Percentiles rank a stretch among this genome's conserved stretches.
phyloP scores from a whole-genome alignment of 2,888 invertebrate genomes.

The Trachelus troglodyta region DNA sequence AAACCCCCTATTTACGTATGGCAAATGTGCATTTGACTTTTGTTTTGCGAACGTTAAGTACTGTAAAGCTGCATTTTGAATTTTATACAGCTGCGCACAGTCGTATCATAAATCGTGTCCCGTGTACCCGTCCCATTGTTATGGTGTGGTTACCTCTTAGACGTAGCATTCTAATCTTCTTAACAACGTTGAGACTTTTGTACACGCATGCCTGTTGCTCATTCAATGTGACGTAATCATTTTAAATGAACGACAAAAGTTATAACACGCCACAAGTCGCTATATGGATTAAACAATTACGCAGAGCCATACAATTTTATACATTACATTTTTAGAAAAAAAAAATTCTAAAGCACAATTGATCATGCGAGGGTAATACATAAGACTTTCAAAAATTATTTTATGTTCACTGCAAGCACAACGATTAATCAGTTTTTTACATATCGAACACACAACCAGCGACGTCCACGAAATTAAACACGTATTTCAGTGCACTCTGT shows the following conservation, averaged over 20 bases:
- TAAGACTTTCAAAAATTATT: not conserved
- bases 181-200: slow-evolving; percentile 39
- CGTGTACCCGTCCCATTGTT: slow-evolving; percentile 17
- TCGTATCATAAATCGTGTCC: not conserved
- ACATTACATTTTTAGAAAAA: not conserved
- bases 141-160: slow-evolving; percentile 42
- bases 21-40: slow-evolving; percentile 16
- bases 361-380: not conserved
- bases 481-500: not conserved
- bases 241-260: not conserved
- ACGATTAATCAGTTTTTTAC: not conserved
- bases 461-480: not conserved
- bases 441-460: not conserved
- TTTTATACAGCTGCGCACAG: slow-evolving; percentile 30
- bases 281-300: not conserved
- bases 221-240: slow-evolving; percentile 24
- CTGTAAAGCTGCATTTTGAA: slow-evolving; percentile 38
- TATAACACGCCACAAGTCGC: not conserved
- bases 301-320: not conserved
- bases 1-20: not conserved
- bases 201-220: slow-evolving; percentile 55
- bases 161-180: slow-evolving; percentile 42
- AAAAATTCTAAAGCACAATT: not conserved
- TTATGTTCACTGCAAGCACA: not conserved
- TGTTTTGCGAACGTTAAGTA: slow-evolving; percentile 22